Evolutionary conservation across 2,797 vertebrate genomes (phyloP), one percentile per base, ranked within the genome.

Genomic region (Chrysocyon brachyurus): DNA sequence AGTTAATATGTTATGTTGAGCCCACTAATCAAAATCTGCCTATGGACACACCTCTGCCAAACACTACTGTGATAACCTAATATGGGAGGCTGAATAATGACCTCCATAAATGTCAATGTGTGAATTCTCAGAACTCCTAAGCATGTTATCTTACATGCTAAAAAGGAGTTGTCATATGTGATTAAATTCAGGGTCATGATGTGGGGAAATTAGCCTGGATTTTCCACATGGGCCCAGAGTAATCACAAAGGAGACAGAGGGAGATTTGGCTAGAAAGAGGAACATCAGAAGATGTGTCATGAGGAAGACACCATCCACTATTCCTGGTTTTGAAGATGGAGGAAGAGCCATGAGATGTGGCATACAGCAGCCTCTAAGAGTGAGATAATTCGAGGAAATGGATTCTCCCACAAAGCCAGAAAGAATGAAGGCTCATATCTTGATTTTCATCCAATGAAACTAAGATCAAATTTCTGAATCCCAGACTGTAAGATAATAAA

Each of bases 1-100:
- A 54, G 70, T 79, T 92, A 73, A 73, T 46, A 86, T 75, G 19
- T 73, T 89, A 33, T 59, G 61, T 75, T 89, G 72, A 91, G 22
- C 73, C n/a, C 26, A 81, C 56, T 92, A 56, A 82, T 90, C 57
- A 72, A 57, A 90, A 64, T 83, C 57, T 92, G 61, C n/a, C 59
- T 57, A 49, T 70, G 79, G 54, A 86, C 28, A 49, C 24, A 17
- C 59, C 75, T 77, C 26, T 87, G 33, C 49, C 68, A 86, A 59
- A 93, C 19, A 63, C 31, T 91, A 9, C 61, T 70, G 22, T 33
- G 59, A 16, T 59, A 61, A 57, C 59, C 56, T 88, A 66, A 82
- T 52, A 4, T 72, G 36, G 36, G 14, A 94, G 22, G 12, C 61
- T 63, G 64, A 77, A 94, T 78, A 63, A 46, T 70, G 57, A 92